Conservation (phyloP, 2,113 vertebrate species). For the cat (Felis catus) region DNA sequence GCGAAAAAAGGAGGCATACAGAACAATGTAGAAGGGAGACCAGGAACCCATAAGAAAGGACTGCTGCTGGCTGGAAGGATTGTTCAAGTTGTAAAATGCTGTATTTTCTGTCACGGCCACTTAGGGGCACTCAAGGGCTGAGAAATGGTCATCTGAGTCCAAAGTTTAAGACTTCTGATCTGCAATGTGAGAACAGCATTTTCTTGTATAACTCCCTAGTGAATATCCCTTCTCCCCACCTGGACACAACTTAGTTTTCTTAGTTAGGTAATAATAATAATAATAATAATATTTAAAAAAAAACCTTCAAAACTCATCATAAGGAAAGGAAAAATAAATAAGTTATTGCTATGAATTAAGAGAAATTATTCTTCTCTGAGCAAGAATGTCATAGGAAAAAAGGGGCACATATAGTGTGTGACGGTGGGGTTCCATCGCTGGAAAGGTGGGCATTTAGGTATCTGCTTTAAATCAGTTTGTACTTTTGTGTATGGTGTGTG, state of each 20-base stretch:
- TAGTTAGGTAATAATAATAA: not conserved
- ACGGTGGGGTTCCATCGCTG: no score
- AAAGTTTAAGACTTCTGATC: slow-evolving; percentile 32
- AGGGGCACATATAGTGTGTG: accelerated
- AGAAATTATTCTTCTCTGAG: not conserved
- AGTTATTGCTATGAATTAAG: not conserved
- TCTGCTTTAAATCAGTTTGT: not conserved
- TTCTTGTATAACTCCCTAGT: slow-evolving; percentile 18
- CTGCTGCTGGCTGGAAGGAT: not conserved
- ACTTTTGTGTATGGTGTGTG: not conserved
- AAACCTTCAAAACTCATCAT: not conserved
- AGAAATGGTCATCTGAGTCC: slow-evolving; percentile 53
- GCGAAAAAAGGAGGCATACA: accelerated
- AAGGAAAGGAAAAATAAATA: not conserved
- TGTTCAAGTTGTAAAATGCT: not conserved
- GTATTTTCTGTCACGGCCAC: slow-evolving; percentile 84
- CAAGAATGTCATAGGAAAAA: not conserved
- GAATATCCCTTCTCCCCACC: not conserved
- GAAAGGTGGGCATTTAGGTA: no score
- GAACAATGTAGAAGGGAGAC: accelerated
- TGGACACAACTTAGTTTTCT: not conserved
- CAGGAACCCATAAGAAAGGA: not conserved
- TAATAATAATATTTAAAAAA: not conserved
- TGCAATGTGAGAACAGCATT: not conserved
- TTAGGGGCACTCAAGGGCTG: slow-evolving; percentile 87